These are phyloP conservation scores for Tenualosa thibaudeaui DNA, from an alignment of 2,797 vertebrate species.

Conservation along the genomic window DNA sequence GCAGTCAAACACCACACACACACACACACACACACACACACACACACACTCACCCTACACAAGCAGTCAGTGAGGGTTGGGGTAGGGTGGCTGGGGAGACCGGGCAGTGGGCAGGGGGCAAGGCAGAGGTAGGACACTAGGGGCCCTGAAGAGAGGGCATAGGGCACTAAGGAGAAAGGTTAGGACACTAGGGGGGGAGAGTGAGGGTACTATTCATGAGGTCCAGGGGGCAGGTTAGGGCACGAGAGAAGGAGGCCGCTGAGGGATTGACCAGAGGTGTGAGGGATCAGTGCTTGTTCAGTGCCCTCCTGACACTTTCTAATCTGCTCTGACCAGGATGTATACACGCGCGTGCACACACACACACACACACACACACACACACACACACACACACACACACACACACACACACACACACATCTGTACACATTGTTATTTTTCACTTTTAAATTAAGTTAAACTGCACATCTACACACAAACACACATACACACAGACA, in stretches of 20 bases:
- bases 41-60: no score
- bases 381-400: not conserved
- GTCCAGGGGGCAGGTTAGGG: not conserved
- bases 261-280: not conserved
- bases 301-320: slow-evolving; percentile 12
- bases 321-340: not conserved
- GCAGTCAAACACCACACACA: not conserved
- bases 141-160: not conserved
- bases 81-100: not conserved
- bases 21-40: no score
- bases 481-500: not conserved
- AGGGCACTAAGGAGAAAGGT: slow-evolving; percentile 6
- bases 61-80: not conserved
- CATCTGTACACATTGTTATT: not conserved
- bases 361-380: not conserved
- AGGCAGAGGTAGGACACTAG: not conserved
- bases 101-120: not conserved
- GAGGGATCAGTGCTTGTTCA: not conserved
- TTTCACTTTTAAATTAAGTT: not conserved
- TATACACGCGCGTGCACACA: not conserved
- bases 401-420: not conserved
- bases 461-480: not conserved
- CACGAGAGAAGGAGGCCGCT: not conserved
- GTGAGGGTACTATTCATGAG: not conserved
- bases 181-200: not conserved